Evolutionary conservation across 2,113 vertebrate species (phyloP).

Genomic region (Colaptes auratus): DNA sequence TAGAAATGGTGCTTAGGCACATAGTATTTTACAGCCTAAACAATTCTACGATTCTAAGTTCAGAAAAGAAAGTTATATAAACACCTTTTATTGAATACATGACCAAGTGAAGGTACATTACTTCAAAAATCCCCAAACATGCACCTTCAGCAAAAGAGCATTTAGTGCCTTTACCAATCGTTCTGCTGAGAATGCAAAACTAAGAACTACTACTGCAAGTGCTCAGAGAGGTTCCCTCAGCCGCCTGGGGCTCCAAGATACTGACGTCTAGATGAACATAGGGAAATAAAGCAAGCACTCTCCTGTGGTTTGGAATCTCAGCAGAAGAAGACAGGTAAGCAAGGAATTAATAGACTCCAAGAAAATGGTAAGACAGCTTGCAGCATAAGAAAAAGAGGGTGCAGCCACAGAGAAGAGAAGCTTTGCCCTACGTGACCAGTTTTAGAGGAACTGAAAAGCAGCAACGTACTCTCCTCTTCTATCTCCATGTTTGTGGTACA

Average conservation of each 20-base stretch:
- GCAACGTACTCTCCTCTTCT: not conserved
- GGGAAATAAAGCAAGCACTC: not conserved
- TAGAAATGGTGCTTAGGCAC: no score
- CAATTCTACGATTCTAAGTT: not conserved
- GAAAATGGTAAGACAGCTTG: not conserved
- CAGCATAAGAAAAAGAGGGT: not conserved
- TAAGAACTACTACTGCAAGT: not conserved
- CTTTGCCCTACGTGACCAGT: not conserved
- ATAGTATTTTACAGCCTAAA: no score
- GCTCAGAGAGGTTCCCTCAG: not conserved
- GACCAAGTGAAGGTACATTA: not conserved
- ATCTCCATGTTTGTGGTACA: not conserved
- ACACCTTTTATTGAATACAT: not conserved
- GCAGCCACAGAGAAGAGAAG: not conserved
- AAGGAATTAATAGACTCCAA: not conserved
- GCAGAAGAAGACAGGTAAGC: not conserved
- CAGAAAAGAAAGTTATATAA: not conserved
- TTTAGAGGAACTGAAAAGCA: constrained; percentile 29
- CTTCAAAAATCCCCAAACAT: not conserved
- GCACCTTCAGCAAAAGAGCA: not conserved
- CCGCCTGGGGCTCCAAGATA: not conserved
- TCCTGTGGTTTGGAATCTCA: not conserved
- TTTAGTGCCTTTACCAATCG: not conserved
- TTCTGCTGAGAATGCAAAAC: not conserved
- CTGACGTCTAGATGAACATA: not conserved